phyloP scores from a whole-genome alignment of 2,888 invertebrate genomes.

The Leucozona laternaria region DNA sequence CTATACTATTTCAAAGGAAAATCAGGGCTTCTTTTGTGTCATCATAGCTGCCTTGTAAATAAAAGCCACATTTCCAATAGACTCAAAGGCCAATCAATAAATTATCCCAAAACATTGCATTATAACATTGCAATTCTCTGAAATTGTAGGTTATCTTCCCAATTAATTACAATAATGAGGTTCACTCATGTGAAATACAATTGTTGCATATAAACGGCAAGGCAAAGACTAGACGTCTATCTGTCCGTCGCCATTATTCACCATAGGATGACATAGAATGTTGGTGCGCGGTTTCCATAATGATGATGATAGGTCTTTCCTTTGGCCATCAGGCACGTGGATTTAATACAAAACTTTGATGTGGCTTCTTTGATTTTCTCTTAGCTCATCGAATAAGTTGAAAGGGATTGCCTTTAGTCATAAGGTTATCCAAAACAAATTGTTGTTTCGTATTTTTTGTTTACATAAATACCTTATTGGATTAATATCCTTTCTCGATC shows the following conservation, averaged over 20 bases:
- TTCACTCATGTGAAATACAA: neutral
- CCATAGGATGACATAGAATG: neutral
- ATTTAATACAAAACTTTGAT: neutral
- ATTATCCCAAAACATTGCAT: neutral
- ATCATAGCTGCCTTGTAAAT: neutral
- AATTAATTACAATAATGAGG: conserved; percentile 3
- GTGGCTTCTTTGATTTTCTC: neutral
- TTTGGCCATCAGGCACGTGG: neutral
- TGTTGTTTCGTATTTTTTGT: neutral
- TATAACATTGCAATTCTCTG: neutral
- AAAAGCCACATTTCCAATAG: neutral
- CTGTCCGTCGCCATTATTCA: neutral
- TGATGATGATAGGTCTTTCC: neutral
- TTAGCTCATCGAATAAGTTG: neutral
- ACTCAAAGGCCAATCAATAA: neutral
- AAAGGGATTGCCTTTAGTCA: neutral
- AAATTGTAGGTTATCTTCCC: neutral
- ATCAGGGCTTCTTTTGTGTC: neutral
- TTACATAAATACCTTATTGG: too few relatives aligned
- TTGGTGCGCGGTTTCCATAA: neutral
- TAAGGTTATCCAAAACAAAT: neutral
- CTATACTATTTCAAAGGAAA: too few relatives aligned
- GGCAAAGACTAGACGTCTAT: neutral
- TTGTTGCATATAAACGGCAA: neutral
- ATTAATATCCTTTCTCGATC: neutral